Base-by-base conservation (phyloP, 2,888 invertebrate genomes). In the Lycaena phlaeas region DNA sequence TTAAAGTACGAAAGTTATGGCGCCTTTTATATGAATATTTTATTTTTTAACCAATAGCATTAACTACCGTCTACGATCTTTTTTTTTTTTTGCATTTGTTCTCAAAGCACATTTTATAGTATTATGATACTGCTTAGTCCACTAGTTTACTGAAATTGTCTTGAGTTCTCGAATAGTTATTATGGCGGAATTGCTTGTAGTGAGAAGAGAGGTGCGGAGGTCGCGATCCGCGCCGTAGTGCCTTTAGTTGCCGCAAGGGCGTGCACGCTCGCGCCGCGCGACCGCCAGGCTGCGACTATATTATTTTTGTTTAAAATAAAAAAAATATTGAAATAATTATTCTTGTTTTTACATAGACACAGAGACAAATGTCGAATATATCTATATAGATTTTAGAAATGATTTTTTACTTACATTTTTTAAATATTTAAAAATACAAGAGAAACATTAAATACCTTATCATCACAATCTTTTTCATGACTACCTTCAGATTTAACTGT, bases 241-340 rank as follows among this genome's bases (percentile, higher is more conserved):
- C 56, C 59, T 59, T 57, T 49, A 31, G 50, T 52, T 48, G 46
- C 53, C 50, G 56, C 49, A 4, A 43, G 54, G 52, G 55, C 50
- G 52, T 51, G 53, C 59, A 30, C 30, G 61, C 51, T 45, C 52
- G 58, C 61, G 54, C 54, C 56, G 57, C 57, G 54, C 56, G 53
- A 51, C 64, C 61, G n/a, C n/a, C n/a, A 54, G 64, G 61, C 67
- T 65, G 64, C 69, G 62, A n/a, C 64, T 70, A 73, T 69, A 74
- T 75, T 75, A 77, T 77, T 78, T 45, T 77, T 77, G 76, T 76
- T 78, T 76, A 76, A 72, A 76, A 75, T 66, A 72, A 77, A 74
- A 70, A n/a, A 70, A 75, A 75, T 78, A 76, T 75, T 63, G 73
- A 74, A 56, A 10, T 18, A 18, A 31, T n/a, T n/a, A n/a, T 31